phyloP scores from a whole-genome alignment of 2,113 vertebrate species.

The Lates calcarifer region DNA sequence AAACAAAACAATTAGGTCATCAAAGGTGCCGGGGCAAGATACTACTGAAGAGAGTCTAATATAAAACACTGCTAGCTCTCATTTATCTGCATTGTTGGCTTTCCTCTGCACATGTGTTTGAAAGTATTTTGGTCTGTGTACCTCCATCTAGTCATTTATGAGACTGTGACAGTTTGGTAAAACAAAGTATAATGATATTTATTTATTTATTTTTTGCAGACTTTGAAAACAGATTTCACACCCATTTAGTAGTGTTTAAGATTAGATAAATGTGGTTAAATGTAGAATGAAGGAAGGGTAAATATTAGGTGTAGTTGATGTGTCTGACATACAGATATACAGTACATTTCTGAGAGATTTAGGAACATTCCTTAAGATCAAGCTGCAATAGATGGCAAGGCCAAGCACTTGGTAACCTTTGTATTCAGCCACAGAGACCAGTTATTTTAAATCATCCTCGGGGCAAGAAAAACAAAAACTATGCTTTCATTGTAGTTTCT shows the following conservation, averaged over 20 bases:
- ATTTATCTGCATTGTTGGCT: not conserved
- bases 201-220: not conserved
- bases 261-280: no score
- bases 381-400: no score
- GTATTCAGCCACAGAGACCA: no score
- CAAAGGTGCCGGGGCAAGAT: not conserved
- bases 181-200: not conserved
- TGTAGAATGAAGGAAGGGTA: no score
- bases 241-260: not conserved
- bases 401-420: no score
- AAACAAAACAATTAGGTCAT: conserved; percentile 24
- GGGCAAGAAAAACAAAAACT: no score
- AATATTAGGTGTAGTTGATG: no score
- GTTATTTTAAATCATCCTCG: no score
- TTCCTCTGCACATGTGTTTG: not conserved
- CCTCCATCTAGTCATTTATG: not conserved
- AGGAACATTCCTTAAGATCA: no score
- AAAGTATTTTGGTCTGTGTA: not conserved
- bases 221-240: not conserved
- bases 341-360: no score
- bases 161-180: not conserved
- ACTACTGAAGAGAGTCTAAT: not conserved
- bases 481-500: no score
- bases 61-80: not conserved
- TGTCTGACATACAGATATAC: no score